Conservation (phyloP, 2,797 vertebrate genomes). For the Eurystomus glaucurus region DNA sequence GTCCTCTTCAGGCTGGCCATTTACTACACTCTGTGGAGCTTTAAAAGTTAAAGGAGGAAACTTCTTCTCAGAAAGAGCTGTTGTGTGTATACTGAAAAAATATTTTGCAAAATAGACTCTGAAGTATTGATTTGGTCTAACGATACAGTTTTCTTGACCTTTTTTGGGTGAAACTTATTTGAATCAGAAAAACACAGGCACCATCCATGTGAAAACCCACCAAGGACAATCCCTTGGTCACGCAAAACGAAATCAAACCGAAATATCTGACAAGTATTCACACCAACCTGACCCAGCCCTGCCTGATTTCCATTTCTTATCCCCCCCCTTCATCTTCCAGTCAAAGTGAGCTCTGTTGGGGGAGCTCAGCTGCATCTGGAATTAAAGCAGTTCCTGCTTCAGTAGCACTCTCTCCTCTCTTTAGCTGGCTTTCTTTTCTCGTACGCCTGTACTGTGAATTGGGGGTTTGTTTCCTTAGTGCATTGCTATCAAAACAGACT, state of each 20-base stretch:
- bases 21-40: background rate
- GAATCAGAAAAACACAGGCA: background rate
- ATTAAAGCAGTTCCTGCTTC: slow-evolving; percentile 39
- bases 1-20: background rate
- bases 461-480: background rate
- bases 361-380: slow-evolving; percentile 32
- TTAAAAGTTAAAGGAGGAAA: background rate
- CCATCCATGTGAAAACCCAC: background rate
- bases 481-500: background rate
- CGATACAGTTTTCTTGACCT: background rate
- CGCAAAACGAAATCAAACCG: background rate
- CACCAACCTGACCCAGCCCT: background rate
- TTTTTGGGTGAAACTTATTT: background rate
- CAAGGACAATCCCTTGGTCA: background rate
- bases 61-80: background rate
- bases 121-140: background rate
- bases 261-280: background rate
- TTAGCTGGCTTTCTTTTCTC: background rate
- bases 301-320: background rate
- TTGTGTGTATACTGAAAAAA: background rate
- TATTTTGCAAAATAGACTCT: background rate
- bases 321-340: background rate
- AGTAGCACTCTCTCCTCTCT: background rate
- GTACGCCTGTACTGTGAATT: background rate
- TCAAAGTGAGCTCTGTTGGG: slow-evolving; percentile 15